Base-by-base conservation (phyloP, 2,888 invertebrate genomes). In the Cataglyphis rosenhaueri region DNA sequence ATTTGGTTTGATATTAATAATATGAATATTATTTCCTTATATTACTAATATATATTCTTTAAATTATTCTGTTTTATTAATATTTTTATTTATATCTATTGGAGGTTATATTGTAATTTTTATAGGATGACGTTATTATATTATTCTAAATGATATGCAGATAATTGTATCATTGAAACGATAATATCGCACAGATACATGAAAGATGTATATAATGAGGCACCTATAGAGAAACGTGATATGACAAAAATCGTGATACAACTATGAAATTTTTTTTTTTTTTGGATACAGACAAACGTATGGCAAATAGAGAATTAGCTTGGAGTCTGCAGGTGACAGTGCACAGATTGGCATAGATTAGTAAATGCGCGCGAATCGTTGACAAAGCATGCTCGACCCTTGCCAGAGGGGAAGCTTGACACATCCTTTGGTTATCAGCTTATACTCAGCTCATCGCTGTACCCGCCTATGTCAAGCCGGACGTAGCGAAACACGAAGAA, bases 341-440 rank as follows among this genome's bases (percentile, higher is more conserved):
- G 18, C 52, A 38, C 55, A 75, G 75, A 84, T 81, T 84, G 73
- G 59, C 76, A 68, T 32, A 76, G 76, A 79, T 73, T 79, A 44
- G 59, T 55, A 74, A 86, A 84, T 79, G 66, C 64, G 21, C 32
- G 35, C 74, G 66, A 59, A 75, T 52, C 35, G 64, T 82, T 71
- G 66, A 59, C 32, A 68, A 57, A 84, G 78, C 64, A 55, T 48
- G 62, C 62, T 81, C 52, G 81, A 75, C 83, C 79, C 68, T 73
- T 73, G 79, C 57, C 21, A 59, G 66, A 35, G 62, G 68, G 78
- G 82, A 79, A 90, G 82, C 84, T 89, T 87, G 89, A 85, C 90
- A 85, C 87, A 84, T 89, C 85, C 82, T 70, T 29, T 79, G 89
- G 86, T 87, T 89, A 90, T 89, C 87, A 84, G 83, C 83, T 82